These are phyloP conservation scores for Oreamnos americanus DNA, from an alignment of 2,113 vertebrate species.

Conservation along the genomic window DNA sequence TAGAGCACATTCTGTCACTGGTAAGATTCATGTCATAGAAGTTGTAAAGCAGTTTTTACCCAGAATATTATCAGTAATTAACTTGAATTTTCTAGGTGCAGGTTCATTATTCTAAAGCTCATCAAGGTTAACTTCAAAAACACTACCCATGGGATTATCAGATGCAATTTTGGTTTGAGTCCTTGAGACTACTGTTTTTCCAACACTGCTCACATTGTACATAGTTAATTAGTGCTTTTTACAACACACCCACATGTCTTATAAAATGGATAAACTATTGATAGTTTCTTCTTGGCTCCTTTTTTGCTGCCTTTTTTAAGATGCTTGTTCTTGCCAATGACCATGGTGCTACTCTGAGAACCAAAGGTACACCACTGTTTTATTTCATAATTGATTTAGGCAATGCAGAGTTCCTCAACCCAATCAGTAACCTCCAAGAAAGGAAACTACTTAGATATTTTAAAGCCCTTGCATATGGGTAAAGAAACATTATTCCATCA, in stretches of 20 bases:
- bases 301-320: neutral
- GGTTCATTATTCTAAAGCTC: constrained; percentile 93
- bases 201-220: constrained; percentile 92
- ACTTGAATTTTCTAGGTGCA: constrained; percentile 92
- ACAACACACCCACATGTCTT: constrained; percentile 95
- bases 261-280: constrained; percentile 86
- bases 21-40: constrained; percentile 94
- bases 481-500: neutral
- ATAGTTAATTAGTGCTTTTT: constrained; percentile 91
- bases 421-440: neutral
- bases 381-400: neutral
- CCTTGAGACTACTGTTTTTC: constrained; percentile 93
- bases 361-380: neutral
- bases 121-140: constrained; percentile 90
- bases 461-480: neutral
- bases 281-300: neutral
- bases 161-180: constrained; percentile 93
- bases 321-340: neutral
- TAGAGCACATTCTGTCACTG: constrained; percentile 94
- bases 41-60: constrained; percentile 94
- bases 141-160: constrained; percentile 90
- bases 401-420: neutral
- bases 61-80: constrained; percentile 91
- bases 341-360: neutral
- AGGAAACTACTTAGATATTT: neutral